Evolutionary conservation across 2,888 invertebrate species (phyloP).

Genomic region (Drosophila lutescens): DNA sequence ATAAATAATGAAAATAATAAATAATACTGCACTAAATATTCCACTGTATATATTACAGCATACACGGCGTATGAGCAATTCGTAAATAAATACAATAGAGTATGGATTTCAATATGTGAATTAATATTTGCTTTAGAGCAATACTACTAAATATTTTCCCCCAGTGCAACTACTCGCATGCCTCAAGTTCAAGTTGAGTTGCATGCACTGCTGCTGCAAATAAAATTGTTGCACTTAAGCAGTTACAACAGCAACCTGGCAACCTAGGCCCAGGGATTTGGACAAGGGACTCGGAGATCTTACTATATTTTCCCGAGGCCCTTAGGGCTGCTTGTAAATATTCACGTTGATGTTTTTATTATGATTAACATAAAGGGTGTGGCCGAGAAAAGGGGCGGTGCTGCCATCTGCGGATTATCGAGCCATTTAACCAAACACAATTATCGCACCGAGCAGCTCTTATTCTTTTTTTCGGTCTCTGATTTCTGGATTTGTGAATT

Average conservation of each 20-base stretch:
- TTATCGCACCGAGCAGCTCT: conserved; percentile 35
- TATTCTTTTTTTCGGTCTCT: background rate
- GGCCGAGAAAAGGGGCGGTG: conserved; percentile 40
- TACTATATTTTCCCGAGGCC: conserved; percentile 15
- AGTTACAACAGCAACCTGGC: conserved; percentile 58
- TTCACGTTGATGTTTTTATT: conserved; percentile 77
- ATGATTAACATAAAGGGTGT: conserved; percentile 74
- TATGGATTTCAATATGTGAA: no score
- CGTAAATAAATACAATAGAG: no score
- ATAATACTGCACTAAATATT: no score
- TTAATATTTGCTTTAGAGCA: no score
- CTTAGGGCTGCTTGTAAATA: conserved; percentile 68
- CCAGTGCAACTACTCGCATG: conserved; percentile 34
- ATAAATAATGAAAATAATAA: no score
- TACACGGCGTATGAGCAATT: no score
- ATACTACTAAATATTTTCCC: background rate
- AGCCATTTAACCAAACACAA: conserved; percentile 59
- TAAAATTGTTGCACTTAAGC: conserved; percentile 79
- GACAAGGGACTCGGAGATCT: conserved; percentile 35
- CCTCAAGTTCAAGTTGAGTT: conserved; percentile 56
- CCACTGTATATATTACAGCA: no score
- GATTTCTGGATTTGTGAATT: conserved; percentile 5
- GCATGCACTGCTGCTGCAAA: conserved; percentile 67
- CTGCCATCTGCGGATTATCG: conserved; percentile 49
- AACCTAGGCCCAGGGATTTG: conserved; percentile 50